Evolutionary conservation across 2,797 vertebrate species (phyloP).

Genomic region (Acrossocheilus fasciatus): DNA sequence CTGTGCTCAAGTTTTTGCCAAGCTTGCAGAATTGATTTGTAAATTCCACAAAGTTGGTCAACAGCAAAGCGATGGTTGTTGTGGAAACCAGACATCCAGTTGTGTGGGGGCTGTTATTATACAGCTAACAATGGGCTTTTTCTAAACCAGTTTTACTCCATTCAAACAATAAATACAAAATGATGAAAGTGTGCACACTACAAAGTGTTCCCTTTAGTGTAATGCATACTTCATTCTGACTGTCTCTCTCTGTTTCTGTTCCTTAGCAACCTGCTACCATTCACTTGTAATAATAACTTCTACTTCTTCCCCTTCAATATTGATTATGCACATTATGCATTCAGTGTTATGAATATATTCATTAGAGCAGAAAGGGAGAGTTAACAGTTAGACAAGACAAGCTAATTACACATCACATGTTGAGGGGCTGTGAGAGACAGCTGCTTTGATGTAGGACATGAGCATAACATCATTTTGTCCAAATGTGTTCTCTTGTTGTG

Average conservation of each 20-base stretch:
- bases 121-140: neutral
- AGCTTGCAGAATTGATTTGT: conserved; percentile 37
- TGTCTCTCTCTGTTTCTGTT: conserved; percentile 70
- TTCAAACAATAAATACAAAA: conserved; percentile 40
- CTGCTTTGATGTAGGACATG: conserved; percentile 66
- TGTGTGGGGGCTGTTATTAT: neutral
- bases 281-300: conserved; percentile 75
- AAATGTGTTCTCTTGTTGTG: conserved; percentile 59
- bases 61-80: neutral
- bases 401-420: conserved; percentile 68
- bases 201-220: conserved; percentile 56
- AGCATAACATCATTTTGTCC: conserved; percentile 64
- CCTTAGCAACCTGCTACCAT: conserved; percentile 80
- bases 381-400: conserved; percentile 74
- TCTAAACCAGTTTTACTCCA: conserved; percentile 30
- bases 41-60: conserved; percentile 31
- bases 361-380: conserved; percentile 69
- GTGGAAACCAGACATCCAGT: neutral
- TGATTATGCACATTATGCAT: conserved; percentile 74
- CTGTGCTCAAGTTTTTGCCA: conserved; percentile 33
- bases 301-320: conserved; percentile 65
- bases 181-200: conserved; percentile 38
- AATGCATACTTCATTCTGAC: conserved; percentile 65
- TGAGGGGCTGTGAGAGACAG: conserved; percentile 63
- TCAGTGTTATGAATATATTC: conserved; percentile 78